phyloP scores from a whole-genome alignment of 2,888 invertebrate genomes.

The Julus scanicus region DNA sequence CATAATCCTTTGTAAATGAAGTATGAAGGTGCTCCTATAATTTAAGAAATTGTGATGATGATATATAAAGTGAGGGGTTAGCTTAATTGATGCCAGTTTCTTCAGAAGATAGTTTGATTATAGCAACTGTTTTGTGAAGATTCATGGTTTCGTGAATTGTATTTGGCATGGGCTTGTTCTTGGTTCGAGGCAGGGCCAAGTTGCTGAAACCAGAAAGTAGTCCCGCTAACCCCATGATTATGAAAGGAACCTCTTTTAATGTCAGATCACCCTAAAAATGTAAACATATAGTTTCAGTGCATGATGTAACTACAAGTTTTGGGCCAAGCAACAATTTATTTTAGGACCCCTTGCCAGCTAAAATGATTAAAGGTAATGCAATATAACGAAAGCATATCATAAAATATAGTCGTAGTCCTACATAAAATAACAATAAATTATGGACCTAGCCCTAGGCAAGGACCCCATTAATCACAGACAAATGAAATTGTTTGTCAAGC shows the following conservation, averaged over 20 bases:
- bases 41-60: background rate
- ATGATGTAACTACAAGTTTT: no score
- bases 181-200: slow-evolving; percentile 24
- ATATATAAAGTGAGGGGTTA: background rate
- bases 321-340: no score
- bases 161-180: slow-evolving; percentile 51
- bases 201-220: slow-evolving; percentile 6
- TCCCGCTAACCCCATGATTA: background rate
- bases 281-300: no score
- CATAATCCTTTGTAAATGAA: background rate
- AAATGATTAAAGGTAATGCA: no score
- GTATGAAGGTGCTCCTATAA: background rate
- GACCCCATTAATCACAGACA: no score
- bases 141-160: slow-evolving; percentile 41
- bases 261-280: slow-evolving; percentile 26
- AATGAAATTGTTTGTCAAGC: no score
- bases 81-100: background rate
- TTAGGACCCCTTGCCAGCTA: no score
- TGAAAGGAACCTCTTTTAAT: slow-evolving; percentile 45
- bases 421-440: no score
- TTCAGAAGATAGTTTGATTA: background rate
- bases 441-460: no score
- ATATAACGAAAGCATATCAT: no score
- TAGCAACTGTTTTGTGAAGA: background rate
- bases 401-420: no score